Evolutionary conservation across 2,797 vertebrate species (phyloP).

Genomic region (Pelochelys cantorii): DNA sequence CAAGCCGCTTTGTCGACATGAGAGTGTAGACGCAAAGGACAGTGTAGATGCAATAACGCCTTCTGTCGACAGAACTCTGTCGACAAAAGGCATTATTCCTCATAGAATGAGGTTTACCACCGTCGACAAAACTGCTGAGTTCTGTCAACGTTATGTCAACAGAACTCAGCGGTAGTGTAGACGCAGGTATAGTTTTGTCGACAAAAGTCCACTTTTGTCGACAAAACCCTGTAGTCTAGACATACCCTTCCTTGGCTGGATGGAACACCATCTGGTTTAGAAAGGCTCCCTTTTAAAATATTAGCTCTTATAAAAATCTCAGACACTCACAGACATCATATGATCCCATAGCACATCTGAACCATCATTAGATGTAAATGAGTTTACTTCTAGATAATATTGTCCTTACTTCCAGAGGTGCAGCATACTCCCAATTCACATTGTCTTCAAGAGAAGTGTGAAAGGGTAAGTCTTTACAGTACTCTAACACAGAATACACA

Average conservation of each 20-base stretch:
- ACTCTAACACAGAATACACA: not conserved
- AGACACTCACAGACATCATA: not conserved
- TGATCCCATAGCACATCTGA: not conserved
- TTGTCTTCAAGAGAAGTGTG: not conserved
- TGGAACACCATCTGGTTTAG: not conserved
- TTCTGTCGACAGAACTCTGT: too few species aligned
- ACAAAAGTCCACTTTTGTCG: too few species aligned
- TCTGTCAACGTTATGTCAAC: too few species aligned
- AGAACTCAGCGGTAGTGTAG: too few species aligned
- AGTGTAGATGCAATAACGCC: too few species aligned
- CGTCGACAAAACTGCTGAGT: too few species aligned
- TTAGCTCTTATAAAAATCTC: not conserved
- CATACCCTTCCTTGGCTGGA: not conserved
- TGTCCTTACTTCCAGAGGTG: not conserved
- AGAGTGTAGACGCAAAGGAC: too few species aligned
- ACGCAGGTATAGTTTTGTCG: too few species aligned
- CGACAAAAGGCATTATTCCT: too few species aligned
- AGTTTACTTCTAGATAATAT: not conserved
- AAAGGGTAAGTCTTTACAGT: not conserved
- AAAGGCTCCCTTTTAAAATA: not conserved
- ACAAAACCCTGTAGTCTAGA: too few species aligned
- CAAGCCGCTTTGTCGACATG: too few species aligned
- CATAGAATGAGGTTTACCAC: too few species aligned
- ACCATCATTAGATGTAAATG: not conserved
- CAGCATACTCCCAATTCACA: not conserved